Percentiles rank a stretch among this genome's conserved stretches.
Conservation (phyloP, 2,113 vertebrate genomes). For the Xenotilapia caudafasciata region DNA sequence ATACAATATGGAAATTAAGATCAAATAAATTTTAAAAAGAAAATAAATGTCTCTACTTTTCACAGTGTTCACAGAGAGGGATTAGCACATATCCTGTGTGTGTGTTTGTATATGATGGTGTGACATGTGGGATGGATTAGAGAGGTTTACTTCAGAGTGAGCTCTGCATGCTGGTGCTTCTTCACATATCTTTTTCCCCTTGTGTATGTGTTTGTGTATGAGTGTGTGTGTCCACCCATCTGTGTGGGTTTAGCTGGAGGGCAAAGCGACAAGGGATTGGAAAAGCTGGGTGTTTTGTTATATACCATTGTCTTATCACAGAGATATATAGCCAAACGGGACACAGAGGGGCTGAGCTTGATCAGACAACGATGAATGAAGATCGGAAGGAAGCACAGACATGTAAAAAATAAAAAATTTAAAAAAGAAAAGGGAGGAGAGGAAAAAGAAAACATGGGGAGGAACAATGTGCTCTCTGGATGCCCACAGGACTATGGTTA, state of each 20-base stretch:
- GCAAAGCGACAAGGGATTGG: conserved; percentile 1
- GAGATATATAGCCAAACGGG: conserved; percentile 46
- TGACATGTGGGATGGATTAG: conserved; percentile 17
- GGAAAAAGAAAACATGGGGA: not conserved
- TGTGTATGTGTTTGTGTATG: not conserved
- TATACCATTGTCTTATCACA: conserved; percentile 30
- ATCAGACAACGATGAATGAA: conserved; percentile 35
- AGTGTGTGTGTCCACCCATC: not conserved
- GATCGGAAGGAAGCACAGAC: not conserved
- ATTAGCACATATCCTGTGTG: not conserved
- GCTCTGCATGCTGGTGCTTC: not conserved
- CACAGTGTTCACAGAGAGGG: not conserved
- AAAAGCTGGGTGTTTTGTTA: conserved; percentile 8
- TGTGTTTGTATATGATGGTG: not conserved
- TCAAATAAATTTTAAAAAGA: conserved; percentile 1
- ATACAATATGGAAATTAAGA: conserved; percentile 29
- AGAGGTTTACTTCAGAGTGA: conserved; percentile 4
- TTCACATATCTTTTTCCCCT: not conserved
- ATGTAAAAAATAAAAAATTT: not conserved
- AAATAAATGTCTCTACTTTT: conserved; percentile 16
- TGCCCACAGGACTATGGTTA: conserved; percentile 36
- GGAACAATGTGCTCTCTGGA: conserved; percentile 9
- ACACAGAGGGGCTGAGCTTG: not conserved
- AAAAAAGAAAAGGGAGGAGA: not conserved
- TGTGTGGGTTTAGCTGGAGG: conserved; percentile 39